A percentile compares a stretch with the other conserved stretches of the same genome.
These are phyloP conservation scores for Aphaenogaster ashmeadi DNA, from an alignment of 1,140 invertebrate species.

Conservation along the genomic window DNA sequence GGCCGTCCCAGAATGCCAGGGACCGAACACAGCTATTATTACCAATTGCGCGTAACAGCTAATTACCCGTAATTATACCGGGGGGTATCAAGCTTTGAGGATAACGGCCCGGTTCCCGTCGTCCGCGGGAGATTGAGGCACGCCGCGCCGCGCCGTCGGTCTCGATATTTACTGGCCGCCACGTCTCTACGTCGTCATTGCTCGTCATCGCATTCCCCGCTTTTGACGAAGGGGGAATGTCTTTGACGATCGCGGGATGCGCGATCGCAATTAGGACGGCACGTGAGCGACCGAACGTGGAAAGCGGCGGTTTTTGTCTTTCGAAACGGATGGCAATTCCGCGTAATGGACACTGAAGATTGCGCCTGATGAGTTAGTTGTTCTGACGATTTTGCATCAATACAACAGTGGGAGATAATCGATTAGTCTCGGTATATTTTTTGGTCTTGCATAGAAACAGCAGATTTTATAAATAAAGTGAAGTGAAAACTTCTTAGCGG, in stretches of 20 bases:
- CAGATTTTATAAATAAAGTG: constrained; percentile 17
- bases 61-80: constrained; percentile 78
- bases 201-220: constrained; percentile 39
- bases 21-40: constrained; percentile 71
- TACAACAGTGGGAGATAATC: background rate
- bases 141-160: constrained; percentile 11
- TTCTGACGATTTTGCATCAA: background rate
- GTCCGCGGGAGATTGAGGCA: constrained; percentile 58
- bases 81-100: constrained; percentile 76
- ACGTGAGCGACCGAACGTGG: constrained; percentile 39
- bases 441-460: background rate
- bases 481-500: background rate
- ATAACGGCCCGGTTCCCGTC: constrained; percentile 72
- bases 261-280: constrained; percentile 57
- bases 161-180: constrained; percentile 18
- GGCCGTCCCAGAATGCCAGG: constrained; percentile 16
- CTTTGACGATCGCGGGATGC: constrained; percentile 51
- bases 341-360: background rate
- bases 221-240: constrained; percentile 34
- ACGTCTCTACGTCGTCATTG: constrained; percentile 41
- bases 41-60: constrained; percentile 77
- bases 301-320: constrained; percentile 24
- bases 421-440: background rate
- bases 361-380: background rate
- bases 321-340: constrained; percentile 41